These are phyloP conservation scores for Vanessa tameamea DNA, from an alignment of 1,140 invertebrate genomes.

Conservation along the genomic window DNA sequence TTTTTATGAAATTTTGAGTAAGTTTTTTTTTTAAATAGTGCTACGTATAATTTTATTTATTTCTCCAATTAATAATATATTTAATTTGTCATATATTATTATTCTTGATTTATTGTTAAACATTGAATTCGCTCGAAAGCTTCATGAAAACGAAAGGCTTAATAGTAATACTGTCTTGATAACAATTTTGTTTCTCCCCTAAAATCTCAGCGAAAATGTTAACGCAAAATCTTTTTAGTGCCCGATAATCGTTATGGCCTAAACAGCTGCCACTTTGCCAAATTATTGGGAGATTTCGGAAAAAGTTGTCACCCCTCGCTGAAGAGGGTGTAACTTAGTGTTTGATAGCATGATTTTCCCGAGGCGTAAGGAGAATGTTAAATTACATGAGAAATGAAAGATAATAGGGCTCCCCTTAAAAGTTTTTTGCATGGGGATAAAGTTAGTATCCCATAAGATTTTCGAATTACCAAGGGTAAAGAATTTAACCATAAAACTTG, in stretches of 20 bases:
- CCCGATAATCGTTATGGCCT: constrained; percentile 73
- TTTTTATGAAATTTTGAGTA: too few relatives aligned
- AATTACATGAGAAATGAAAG: constrained; percentile 79
- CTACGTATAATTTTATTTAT: too few relatives aligned
- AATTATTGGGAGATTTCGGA: constrained; percentile 77
- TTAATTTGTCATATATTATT: too few relatives aligned
- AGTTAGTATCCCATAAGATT: constrained; percentile 74
- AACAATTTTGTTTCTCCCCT: constrained; percentile 48
- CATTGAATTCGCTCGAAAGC: neutral
- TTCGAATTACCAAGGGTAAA: constrained; percentile 59
- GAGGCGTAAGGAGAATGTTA: constrained; percentile 73
- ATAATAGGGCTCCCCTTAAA: constrained; percentile 72
- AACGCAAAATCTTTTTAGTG: constrained; percentile 67
- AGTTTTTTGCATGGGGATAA: constrained; percentile 58
- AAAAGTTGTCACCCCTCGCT: constrained; percentile 69
- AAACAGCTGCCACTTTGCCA: constrained; percentile 76
- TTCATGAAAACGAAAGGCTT: neutral
- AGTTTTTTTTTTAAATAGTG: too few relatives aligned
- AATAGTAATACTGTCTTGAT: constrained; percentile 22
- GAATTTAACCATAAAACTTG: constrained; percentile 26
- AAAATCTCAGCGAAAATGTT: constrained; percentile 49
- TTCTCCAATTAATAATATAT: too few relatives aligned
- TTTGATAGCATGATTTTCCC: constrained; percentile 77
- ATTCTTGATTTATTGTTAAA: too few relatives aligned
- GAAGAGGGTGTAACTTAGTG: constrained; percentile 63